Evolutionary conservation across 2,888 invertebrate genomes (phyloP), one percentile per base, ranked within the genome.

Genomic region (Marasmarcha lunaedactyla): DNA sequence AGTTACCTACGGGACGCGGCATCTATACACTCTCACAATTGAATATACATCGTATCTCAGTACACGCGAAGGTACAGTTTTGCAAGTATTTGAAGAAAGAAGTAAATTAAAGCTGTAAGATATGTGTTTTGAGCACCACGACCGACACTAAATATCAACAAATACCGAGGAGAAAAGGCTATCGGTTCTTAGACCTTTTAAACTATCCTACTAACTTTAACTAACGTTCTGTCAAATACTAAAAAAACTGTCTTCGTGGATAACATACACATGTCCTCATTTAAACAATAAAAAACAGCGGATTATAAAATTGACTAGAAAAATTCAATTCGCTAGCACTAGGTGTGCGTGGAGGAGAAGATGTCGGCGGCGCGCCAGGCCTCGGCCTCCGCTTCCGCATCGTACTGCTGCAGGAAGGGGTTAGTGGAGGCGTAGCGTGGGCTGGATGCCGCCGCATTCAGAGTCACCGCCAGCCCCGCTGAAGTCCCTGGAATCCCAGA

Each of bases 391-490:
- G 68, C 76, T 55, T 84, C 78, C 42, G 72, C 77, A 59, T 84
- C 76, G 64, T 85, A 83, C 59, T 83, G 77, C 67, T 84, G 84
- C 55, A 88, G 68, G 67, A 88, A 88, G 41, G 88, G 88, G 68
- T 88, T 88, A 36, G 88, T 88, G 49, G 79, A 69, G 47, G 59
- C 59, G 68, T 77, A 81, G 46, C 81, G 76, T 10, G 81, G 81
- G 45, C 71, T 70, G 46, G 30, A 41, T 33, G 43, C 49, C 30
- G 46, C 51, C 9, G 71, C 76, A 58, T 86, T 86, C 48, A 88
- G 65, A 20, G 88, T 88, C 41, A 88, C 87, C 37, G 87, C 87
- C 43, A 88, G 63, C 11, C 88, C 88, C 9, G 88, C 88, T 9
- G 87, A 87, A 35, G 86, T 87, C 44, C 86, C 87, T 38, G 88